Evolutionary conservation across 2,113 vertebrate species (phyloP).

Genomic region (Zosterops borbonicus): DNA sequence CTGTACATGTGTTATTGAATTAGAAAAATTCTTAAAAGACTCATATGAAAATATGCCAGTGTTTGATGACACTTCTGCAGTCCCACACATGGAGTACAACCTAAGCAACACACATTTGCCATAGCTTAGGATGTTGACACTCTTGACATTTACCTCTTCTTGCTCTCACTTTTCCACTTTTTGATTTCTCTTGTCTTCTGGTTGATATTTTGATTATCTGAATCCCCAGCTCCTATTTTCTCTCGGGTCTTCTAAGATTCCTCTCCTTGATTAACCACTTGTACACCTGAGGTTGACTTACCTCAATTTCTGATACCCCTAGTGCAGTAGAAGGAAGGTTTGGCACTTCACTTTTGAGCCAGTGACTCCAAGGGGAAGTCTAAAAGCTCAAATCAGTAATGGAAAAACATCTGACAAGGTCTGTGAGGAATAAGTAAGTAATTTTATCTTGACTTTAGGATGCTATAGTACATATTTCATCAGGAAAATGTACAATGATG

Average conservation of each 20-base stretch:
- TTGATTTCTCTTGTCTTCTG: neutral
- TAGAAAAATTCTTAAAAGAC: neutral
- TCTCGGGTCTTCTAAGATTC: neutral
- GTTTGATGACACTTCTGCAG: neutral
- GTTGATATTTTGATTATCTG: neutral
- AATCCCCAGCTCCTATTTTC: neutral
- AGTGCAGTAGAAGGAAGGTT: neutral
- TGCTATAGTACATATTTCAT: neutral
- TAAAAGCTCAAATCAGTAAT: neutral
- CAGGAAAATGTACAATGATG: neutral
- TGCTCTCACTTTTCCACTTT: neutral
- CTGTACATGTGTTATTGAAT: neutral
- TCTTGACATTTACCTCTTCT: neutral
- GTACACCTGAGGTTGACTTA: neutral
- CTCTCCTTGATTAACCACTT: accelerated
- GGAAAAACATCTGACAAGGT: neutral
- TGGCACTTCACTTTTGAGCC: neutral
- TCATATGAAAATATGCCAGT: neutral
- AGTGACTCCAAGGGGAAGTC: neutral
- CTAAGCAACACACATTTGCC: neutral
- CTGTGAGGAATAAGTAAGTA: neutral
- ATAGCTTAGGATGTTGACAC: neutral
- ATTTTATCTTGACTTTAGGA: neutral
- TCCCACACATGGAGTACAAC: neutral
- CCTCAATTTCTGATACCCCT: accelerated